Evolutionary conservation across 1,140 invertebrate species (phyloP).

Genomic region (Eupristina koningsbergeri): DNA sequence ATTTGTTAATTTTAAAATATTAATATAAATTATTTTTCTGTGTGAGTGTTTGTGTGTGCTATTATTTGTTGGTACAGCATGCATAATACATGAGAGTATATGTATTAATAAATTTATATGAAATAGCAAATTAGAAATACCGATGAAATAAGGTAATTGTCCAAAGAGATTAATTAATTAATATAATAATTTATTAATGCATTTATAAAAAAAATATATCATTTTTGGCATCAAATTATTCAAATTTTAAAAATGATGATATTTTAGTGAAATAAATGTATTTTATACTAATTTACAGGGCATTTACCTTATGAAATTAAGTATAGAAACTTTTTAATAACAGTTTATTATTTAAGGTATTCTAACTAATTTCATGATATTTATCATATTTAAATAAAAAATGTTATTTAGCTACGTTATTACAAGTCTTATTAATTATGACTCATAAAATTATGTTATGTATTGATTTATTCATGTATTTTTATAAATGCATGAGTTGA

Average conservation of each 20-base stretch:
- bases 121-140: constrained; percentile 21
- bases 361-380: constrained; percentile 18
- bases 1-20: constrained; percentile 45
- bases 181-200: not conserved
- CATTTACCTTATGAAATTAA: constrained; percentile 35
- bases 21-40: constrained; percentile 41
- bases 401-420: constrained; percentile 22
- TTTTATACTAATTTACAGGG: not conserved
- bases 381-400: constrained; percentile 15
- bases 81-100: constrained; percentile 43
- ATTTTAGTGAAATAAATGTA: not conserved
- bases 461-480: constrained; percentile 29
- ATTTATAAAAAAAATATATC: not conserved
- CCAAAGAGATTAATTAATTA: not conserved
- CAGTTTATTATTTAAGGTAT: constrained; percentile 21
- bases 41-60: constrained; percentile 43
- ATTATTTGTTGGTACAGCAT: constrained; percentile 48
- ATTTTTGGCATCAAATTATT: not conserved
- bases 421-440: constrained; percentile 20
- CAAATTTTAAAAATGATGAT: not conserved
- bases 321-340: constrained; percentile 22
- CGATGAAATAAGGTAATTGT: constrained; percentile 26
- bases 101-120: constrained; percentile 40
- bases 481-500: constrained; percentile 7
- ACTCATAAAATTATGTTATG: constrained; percentile 41